Evolutionary conservation across 2,888 invertebrate species (phyloP).

Genomic region (Leptogaster cylindrica): DNA sequence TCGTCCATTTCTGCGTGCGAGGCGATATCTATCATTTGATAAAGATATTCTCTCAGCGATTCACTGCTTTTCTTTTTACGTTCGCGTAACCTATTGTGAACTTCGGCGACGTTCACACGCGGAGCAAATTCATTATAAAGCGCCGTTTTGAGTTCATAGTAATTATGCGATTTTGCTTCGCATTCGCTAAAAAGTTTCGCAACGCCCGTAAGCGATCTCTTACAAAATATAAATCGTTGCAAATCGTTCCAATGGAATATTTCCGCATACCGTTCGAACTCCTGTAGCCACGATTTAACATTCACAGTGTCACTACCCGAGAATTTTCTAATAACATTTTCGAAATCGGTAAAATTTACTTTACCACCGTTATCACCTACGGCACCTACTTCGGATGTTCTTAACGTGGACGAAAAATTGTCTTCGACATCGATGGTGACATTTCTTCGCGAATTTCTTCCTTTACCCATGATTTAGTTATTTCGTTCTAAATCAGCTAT

Average conservation of each 20-base stretch:
- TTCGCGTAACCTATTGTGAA: constrained; percentile 36
- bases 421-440: no score
- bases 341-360: constrained; percentile 35
- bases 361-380: no score
- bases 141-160: constrained; percentile 22
- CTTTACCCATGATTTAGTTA: no score
- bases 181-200: constrained; percentile 32
- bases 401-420: no score
- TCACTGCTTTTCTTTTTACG: constrained; percentile 32
- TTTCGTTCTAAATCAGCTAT: no score
- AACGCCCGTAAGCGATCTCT: constrained; percentile 23
- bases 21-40: constrained; percentile 39
- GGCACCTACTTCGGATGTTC: no score
- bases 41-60: constrained; percentile 41
- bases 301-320: neutral
- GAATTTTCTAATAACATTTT: constrained; percentile 30
- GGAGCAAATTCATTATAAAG: constrained; percentile 23
- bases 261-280: constrained; percentile 34
- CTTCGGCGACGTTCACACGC: constrained; percentile 28
- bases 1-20: no score
- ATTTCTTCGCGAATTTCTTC: no score
- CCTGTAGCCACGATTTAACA: constrained; percentile 28
- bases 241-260: constrained; percentile 36
- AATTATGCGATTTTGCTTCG: constrained; percentile 38
- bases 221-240: constrained; percentile 37